Evolutionary conservation across 2,888 invertebrate genomes (phyloP).

Genomic region (Tortrix viridana): DNA sequence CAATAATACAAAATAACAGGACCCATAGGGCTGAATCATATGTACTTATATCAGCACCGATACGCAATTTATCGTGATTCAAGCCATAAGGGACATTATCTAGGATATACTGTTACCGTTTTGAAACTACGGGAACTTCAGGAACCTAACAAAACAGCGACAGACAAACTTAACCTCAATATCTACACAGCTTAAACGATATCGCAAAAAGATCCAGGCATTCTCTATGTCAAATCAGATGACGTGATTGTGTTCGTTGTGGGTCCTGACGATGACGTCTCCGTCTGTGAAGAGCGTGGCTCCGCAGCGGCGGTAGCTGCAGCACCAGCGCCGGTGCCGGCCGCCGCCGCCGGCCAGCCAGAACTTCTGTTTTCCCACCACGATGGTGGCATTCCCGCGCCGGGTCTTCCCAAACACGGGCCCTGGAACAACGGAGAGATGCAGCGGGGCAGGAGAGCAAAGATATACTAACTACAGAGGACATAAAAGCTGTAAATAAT

Average conservation of each 20-base stretch:
- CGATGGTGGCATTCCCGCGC: constrained; percentile 48
- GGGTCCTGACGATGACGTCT: constrained; percentile 54
- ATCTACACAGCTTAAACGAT: too few relatives aligned
- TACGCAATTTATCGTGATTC: too few relatives aligned
- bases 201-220: too few relatives aligned
- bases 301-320: constrained; percentile 49
- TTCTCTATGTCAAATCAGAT: not conserved
- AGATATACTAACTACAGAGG: not conserved
- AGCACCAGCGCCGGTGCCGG: constrained; percentile 48
- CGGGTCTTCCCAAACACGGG: constrained; percentile 53
- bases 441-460: constrained; percentile 1
- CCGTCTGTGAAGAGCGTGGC: constrained; percentile 52
- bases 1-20: too few relatives aligned
- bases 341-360: constrained; percentile 18
- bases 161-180: too few relatives aligned
- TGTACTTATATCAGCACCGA: too few relatives aligned
- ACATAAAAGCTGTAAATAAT: too few relatives aligned
- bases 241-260: constrained; percentile 53
- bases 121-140: too few relatives aligned
- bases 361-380: constrained; percentile 55
- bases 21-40: too few relatives aligned
- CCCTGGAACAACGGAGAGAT: constrained; percentile 39
- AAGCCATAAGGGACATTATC: too few relatives aligned
- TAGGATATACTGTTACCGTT: too few relatives aligned
- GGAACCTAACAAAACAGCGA: too few relatives aligned